Evolutionary conservation across 2,888 invertebrate genomes (phyloP), one percentile per base, ranked within the genome.

Genomic region (Schizotus pectinicornis): DNA sequence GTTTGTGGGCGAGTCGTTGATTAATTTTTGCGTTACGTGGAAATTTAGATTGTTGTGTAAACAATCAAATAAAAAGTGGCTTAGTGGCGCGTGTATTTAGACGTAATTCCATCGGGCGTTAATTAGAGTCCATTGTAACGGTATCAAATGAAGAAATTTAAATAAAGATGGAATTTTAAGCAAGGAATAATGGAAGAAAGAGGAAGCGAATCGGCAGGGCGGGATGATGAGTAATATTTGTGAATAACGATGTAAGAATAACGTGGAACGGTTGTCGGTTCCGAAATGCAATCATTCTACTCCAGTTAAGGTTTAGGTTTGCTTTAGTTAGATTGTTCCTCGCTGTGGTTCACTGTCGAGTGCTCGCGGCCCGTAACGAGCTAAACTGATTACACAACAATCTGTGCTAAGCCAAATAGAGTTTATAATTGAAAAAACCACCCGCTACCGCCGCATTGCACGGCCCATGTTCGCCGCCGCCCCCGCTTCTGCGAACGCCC

Each of bases 391-490:
- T 80, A 80, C 79, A 78, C 78, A 79, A 79, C 80, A 80, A 80
- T 80, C 80, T 79, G 79, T 78, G 78, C 78, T 80, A 80, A 80
- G 80, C 80, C 79, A 80, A 80, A 80, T 80, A 79, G 80, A 80
- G 80, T 80, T 80, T 80, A 79, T 80, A 80, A 80, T 80, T 80
- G 80, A 80, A 80, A 80, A 80, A 80, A 80, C 78, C 78, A 73
- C 74, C 74, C 67, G 69, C 68, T 62, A 59, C 67, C 65, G 52
- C 61, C 65, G 61, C 65, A 63, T 62, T 59, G 61, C 64, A 59
- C 53, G 59, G 51, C 38, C 59, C 32, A 32, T 35, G 47, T 36
- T 47, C 13, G 12, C 39, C 36, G 9, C 32, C 38, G n/a, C 51
- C 42, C 34, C 9, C 33, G 39, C 50, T 14, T 11, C 11, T 41